Conservation (phyloP, 2,113 vertebrate species). For the Columba janthina region DNA sequence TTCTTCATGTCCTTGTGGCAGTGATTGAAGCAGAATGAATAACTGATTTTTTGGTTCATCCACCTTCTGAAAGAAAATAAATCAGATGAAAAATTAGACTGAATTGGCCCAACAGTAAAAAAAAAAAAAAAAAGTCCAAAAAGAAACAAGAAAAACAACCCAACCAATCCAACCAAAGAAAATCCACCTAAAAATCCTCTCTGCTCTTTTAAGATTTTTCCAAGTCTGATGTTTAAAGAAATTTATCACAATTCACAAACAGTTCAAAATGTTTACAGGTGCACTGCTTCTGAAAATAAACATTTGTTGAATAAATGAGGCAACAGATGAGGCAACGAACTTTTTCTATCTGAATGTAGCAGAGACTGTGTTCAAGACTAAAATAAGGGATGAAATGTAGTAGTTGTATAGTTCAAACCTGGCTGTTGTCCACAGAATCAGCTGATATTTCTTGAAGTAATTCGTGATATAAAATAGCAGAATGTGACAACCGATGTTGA, state of each 20-base stretch:
- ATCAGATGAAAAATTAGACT: neutral
- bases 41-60: neutral
- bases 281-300: neutral
- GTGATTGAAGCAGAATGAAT: neutral
- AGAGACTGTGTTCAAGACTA: neutral
- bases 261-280: neutral
- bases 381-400: neutral
- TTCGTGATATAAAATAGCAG: neutral
- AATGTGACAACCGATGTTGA: neutral
- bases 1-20: accelerated
- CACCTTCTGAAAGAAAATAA: neutral
- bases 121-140: too few species aligned
- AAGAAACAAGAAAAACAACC: neutral
- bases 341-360: neutral
- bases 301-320: neutral
- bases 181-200: neutral
- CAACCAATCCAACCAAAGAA: neutral
- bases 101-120: neutral
- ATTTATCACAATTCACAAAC: neutral
- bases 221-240: neutral
- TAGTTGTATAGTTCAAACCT: neutral
- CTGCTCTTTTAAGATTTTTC: neutral
- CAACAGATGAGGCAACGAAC: neutral
- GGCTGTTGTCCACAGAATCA: neutral
- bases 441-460: neutral